Evolutionary conservation across 2,888 invertebrate species (phyloP).

Genomic region (Lepidonotus clava): DNA sequence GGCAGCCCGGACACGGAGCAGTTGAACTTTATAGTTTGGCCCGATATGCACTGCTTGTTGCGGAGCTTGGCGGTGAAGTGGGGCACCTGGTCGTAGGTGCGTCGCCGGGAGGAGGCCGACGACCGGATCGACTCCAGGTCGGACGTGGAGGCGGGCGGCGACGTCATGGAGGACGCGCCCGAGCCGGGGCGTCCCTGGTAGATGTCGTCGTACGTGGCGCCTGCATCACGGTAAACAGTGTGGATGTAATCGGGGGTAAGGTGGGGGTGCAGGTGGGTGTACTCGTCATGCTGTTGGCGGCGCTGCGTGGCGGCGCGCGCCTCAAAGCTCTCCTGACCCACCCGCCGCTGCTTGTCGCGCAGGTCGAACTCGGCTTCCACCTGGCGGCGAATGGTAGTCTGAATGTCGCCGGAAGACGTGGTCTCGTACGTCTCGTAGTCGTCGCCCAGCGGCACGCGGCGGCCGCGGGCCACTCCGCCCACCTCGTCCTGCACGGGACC

Average conservation of each 20-base stretch:
- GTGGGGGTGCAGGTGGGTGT: slow-evolving; percentile 44
- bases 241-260: slow-evolving; percentile 39
- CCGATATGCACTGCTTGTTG: slow-evolving; percentile 61
- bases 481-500: background rate
- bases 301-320: slow-evolving; percentile 5
- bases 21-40: slow-evolving; percentile 63
- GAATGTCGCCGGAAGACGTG: background rate
- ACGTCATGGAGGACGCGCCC: slow-evolving; percentile 45
- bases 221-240: slow-evolving; percentile 57
- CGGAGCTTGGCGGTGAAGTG: slow-evolving; percentile 63
- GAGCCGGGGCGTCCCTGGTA: slow-evolving; percentile 56
- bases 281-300: background rate
- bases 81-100: slow-evolving; percentile 57
- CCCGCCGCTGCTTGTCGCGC: slow-evolving; percentile 23
- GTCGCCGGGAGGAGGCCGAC: slow-evolving; percentile 21
- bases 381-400: slow-evolving; percentile 49
- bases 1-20: slow-evolving; percentile 64
- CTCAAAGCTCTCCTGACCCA: slow-evolving; percentile 13
- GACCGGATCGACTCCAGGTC: slow-evolving; percentile 61
- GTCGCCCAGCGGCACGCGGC: background rate
- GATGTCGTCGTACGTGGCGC: slow-evolving; percentile 62
- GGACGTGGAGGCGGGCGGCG: slow-evolving; percentile 43
- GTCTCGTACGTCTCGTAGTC: background rate
- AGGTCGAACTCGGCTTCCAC: slow-evolving; percentile 60
- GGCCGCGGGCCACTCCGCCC: background rate